phyloP scores from a whole-genome alignment of 1,140 invertebrate species.

The Melanaphis sacchari region DNA sequence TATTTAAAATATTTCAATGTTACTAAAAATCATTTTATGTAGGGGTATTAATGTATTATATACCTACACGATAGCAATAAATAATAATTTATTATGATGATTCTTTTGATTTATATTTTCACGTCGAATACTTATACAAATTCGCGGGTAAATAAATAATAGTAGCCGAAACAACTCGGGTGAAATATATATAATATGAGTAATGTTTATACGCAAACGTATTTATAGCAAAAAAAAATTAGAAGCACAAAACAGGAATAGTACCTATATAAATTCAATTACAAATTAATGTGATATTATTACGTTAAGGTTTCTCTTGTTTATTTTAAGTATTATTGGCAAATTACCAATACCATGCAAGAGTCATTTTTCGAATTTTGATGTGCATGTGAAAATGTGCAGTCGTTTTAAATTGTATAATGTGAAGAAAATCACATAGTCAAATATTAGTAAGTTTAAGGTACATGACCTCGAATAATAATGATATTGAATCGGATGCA shows the following conservation, averaged over 20 bases:
- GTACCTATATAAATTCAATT: neutral
- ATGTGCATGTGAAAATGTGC: neutral
- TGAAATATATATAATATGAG: neutral
- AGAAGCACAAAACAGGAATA: constrained; percentile 22
- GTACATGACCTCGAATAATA: neutral
- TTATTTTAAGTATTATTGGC: constrained; percentile 17
- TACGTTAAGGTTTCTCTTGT: constrained; percentile 9
- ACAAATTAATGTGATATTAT: constrained; percentile 14
- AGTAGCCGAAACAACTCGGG: neutral
- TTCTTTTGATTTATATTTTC: constrained; percentile 32
- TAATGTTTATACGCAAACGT: neutral
- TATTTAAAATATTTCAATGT: neutral
- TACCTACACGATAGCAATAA: neutral
- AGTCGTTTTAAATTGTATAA: neutral
- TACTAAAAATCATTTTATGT: neutral
- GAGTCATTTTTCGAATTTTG: neutral
- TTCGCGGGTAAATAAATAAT: neutral
- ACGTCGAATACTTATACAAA: neutral
- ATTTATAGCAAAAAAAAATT: neutral
- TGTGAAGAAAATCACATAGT: neutral
- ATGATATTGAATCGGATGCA: neutral
- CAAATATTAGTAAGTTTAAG: neutral
- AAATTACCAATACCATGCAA: neutral
- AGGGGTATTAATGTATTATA: neutral
- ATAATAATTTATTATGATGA: constrained; percentile 7